Evolutionary conservation across 2,113 vertebrate genomes (phyloP).

Genomic region (Furnarius figulus): DNA sequence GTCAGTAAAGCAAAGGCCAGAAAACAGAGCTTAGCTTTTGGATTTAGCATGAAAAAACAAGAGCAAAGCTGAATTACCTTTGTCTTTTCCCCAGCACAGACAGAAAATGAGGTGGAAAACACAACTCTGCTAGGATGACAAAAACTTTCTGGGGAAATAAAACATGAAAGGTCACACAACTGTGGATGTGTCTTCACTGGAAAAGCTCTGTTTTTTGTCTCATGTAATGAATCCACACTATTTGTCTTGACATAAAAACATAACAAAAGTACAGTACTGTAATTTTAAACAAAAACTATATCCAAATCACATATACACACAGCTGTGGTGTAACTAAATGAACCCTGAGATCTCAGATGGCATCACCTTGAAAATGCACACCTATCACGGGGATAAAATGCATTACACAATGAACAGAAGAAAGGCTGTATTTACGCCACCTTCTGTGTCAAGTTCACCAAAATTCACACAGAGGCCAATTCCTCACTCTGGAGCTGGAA

Average conservation of each 20-base stretch:
- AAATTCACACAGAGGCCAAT: background rate
- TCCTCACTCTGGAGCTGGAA: background rate
- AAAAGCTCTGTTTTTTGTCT: background rate
- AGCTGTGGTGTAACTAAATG: background rate
- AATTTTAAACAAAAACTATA: background rate
- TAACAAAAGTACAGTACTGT: background rate
- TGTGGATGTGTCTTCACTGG: background rate
- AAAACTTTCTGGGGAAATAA: background rate
- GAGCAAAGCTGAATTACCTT: background rate
- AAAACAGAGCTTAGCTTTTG: background rate
- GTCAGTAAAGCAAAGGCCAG: background rate
- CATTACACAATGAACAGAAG: background rate
- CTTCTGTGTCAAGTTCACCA: background rate
- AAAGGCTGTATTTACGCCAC: background rate
- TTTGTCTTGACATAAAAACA: background rate
- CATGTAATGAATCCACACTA: background rate
- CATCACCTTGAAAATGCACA: accelerated
- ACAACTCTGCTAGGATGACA: background rate
- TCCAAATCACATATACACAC: background rate
- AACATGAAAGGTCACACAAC: background rate
- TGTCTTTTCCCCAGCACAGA: background rate
- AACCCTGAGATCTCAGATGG: background rate
- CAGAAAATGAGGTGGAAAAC: background rate
- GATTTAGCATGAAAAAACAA: background rate
- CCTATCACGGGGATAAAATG: background rate